Percentiles rank a stretch among this genome's conserved stretches.
phyloP scores from a whole-genome alignment of 2,888 invertebrate species.

The Xanthia icteritia region DNA sequence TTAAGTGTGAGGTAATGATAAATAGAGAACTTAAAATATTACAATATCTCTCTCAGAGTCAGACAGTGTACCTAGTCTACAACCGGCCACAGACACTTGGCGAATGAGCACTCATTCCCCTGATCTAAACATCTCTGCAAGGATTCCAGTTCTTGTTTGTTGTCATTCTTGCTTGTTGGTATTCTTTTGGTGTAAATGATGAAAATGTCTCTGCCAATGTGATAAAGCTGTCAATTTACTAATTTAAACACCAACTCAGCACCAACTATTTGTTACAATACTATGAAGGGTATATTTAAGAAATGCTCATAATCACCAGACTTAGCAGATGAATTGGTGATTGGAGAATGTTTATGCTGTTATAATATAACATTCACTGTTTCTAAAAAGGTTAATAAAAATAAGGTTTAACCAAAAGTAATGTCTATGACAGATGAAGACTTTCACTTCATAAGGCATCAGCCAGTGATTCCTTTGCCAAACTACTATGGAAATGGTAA shows the following conservation, averaged over 20 bases:
- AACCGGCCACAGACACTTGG: neutral
- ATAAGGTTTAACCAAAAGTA: constrained; percentile 1
- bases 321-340: neutral
- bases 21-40: no score
- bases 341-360: neutral
- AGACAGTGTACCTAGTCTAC: no score
- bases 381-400: neutral
- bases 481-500: neutral
- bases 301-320: neutral
- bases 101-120: neutral
- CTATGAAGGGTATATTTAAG: no score
- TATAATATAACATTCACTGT: neutral
- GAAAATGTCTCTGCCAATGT: neutral
- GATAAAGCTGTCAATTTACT: neutral
- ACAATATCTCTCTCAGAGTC: no score
- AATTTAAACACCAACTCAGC: neutral
- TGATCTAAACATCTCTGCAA: neutral
- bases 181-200: neutral
- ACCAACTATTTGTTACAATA: neutral
- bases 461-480: neutral
- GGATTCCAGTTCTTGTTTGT: neutral
- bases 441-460: neutral
- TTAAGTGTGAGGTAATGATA: no score
- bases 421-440: neutral
- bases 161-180: no score